Conservation (phyloP, 92 coral and sea anemone species). For the Nematostella vectensis region DNA sequence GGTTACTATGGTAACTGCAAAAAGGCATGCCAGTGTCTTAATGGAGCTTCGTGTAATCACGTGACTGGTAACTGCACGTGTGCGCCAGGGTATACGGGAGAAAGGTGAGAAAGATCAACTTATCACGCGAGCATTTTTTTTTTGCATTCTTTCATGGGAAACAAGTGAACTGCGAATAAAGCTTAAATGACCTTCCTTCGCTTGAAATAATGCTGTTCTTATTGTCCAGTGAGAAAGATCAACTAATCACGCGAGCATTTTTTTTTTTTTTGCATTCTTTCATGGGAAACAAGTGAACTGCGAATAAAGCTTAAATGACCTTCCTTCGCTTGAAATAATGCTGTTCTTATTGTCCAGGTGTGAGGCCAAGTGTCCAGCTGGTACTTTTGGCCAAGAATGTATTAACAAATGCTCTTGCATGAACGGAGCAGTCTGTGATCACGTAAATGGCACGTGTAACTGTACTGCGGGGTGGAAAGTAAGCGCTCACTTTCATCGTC, state of each 20-base stretch:
- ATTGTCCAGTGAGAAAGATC: too few relatives aligned
- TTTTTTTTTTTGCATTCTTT: too few relatives aligned
- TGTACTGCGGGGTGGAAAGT: conserved; percentile 90
- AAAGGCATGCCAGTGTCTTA: conserved; percentile 43
- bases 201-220: too few relatives aligned
- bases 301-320: too few relatives aligned
- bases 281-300: too few relatives aligned
- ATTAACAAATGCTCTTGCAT: conserved; percentile 50
- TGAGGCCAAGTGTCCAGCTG: conserved; percentile 31
- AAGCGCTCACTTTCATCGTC: conserved; percentile 2
- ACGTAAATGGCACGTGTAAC: conserved; percentile 77
- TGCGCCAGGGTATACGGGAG: conserved; percentile 61
- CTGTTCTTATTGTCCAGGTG: too few relatives aligned
- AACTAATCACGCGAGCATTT: too few relatives aligned
- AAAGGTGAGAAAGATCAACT: conserved; percentile 36
- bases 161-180: too few relatives aligned
- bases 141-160: too few relatives aligned
- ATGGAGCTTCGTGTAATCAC: conserved; percentile 69
- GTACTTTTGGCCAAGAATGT: conserved; percentile 62
- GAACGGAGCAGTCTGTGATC: conserved; percentile 77
- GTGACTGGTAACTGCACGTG: conserved; percentile 81
- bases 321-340: too few relatives aligned
- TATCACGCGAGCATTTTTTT: too few relatives aligned
- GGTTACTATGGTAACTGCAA: conserved; percentile 86
- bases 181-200: too few relatives aligned